Conservation (phyloP, 2,797 vertebrate species). For the Crenichthys baileyi region DNA sequence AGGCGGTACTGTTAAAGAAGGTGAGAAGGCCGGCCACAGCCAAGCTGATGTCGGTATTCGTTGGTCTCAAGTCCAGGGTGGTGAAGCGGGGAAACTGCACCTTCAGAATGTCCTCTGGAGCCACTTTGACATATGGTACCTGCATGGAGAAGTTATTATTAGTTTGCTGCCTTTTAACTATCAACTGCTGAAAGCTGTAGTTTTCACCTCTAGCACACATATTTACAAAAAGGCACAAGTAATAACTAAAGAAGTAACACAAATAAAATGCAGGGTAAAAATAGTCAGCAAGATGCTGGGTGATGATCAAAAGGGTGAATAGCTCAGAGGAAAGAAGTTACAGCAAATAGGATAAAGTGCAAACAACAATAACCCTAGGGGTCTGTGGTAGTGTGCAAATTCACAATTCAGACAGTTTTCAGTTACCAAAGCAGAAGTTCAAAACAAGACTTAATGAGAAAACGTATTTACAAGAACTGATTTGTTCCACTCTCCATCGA, state of each 20-base stretch:
- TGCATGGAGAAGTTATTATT: conserved; percentile 61
- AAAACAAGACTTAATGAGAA: background rate
- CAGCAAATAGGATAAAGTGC: conserved; percentile 48
- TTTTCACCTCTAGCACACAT: conserved; percentile 3
- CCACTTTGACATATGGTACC: conserved; percentile 99
- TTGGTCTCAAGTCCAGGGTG: conserved; percentile 95
- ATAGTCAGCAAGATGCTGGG: conserved; percentile 35
- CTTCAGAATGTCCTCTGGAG: conserved; percentile 95
- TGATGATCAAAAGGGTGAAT: conserved; percentile 40
- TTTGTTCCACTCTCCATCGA: too few relatives aligned
- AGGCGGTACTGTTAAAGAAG: conserved; percentile 95
- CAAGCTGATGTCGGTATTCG: conserved; percentile 96
- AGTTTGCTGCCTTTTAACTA: conserved; percentile 26
- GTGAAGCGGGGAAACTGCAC: conserved; percentile 97
- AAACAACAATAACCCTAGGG: conserved; percentile 38
- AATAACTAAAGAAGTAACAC: conserved; percentile 22
- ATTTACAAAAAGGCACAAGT: conserved; percentile 17
- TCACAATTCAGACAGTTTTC: conserved; percentile 36
- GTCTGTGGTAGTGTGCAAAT: conserved; percentile 42
- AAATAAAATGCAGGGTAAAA: conserved; percentile 30
- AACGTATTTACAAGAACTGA: background rate
- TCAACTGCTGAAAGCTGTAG: background rate
- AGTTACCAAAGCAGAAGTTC: conserved; percentile 29
- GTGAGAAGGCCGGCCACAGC: conserved; percentile 94
- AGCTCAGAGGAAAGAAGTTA: conserved; percentile 39